A percentile compares a stretch with the other conserved stretches of the same genome.
Evolutionary conservation across 2,113 vertebrate genomes (phyloP).

Genomic region (Helogale parvula): DNA sequence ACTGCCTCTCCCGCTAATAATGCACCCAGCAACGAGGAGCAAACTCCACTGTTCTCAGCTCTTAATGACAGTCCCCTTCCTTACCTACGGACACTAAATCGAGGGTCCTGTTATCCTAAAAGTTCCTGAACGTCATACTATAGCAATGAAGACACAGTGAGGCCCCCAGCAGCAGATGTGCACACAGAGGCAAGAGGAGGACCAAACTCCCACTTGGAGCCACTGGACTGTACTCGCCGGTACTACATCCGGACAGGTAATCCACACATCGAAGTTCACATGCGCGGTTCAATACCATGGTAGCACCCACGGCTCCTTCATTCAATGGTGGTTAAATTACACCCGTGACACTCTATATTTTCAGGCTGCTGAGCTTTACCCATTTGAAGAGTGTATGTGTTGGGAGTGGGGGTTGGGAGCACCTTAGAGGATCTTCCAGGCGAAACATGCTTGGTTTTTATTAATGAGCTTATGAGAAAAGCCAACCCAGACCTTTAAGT

Average conservation of each 20-base stretch:
- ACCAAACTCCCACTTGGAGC: neutral
- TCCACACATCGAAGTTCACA: neutral
- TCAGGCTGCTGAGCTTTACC: slow-evolving; percentile 62
- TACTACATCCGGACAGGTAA: neutral
- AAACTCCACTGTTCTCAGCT: neutral
- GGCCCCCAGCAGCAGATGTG: neutral
- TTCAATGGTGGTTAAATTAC: slow-evolving; percentile 56
- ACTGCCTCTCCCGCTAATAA: slow-evolving; percentile 47
- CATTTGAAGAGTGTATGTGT: slow-evolving; percentile 32
- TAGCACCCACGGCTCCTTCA: neutral
- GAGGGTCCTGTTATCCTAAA: slow-evolving; percentile 37
- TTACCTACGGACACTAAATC: neutral
- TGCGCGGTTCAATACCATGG: neutral
- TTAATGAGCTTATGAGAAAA: slow-evolving; percentile 74
- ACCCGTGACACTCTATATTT: slow-evolving; percentile 21
- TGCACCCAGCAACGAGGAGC: neutral
- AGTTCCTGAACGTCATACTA: slow-evolving; percentile 8
- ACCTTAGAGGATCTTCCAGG: slow-evolving; percentile 60
- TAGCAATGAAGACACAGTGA: neutral
- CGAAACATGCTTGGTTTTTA: slow-evolving; percentile 56
- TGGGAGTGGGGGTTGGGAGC: slow-evolving; percentile 48
- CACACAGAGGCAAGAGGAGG: neutral
- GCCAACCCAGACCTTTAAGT: slow-evolving; percentile 71
- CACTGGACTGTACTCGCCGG: neutral
- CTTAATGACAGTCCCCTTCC: slow-evolving; percentile 28